A percentile compares a stretch with the other conserved stretches of the same genome.
These are phyloP conservation scores for Osedax fenrisi DNA, from an alignment of 2,888 invertebrate genomes.

Conservation along the genomic window DNA sequence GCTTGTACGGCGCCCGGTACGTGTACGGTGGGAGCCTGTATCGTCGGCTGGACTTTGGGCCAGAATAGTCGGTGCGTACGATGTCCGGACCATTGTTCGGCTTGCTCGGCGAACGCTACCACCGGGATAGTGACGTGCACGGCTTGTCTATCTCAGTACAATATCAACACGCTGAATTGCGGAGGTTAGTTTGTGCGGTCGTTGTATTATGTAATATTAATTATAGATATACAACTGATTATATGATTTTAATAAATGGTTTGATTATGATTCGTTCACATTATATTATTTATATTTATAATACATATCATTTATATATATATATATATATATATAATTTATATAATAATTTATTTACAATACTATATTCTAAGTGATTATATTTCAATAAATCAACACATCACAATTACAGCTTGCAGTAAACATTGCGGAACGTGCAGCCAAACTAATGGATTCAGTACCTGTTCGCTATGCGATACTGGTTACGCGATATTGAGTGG, in stretches of 20 bases:
- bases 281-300: background rate
- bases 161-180: background rate
- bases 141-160: background rate
- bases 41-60: no score
- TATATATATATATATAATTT: background rate
- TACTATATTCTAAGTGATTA: no score
- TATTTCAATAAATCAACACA: no score
- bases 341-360: no score
- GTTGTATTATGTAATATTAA: no score
- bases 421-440: background rate
- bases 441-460: background rate
- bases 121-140: background rate
- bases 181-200: constrained; percentile 4
- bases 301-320: background rate
- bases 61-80: no score
- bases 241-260: no score
- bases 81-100: no score
- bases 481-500: no score
- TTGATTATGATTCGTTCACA: no score
- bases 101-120: no score
- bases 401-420: background rate
- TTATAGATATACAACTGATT: no score
- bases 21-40: background rate
- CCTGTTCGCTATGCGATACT: background rate
- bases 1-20: background rate